Evolutionary conservation across 2,113 vertebrate genomes (phyloP).

Genomic region (Ochotona princeps): DNA sequence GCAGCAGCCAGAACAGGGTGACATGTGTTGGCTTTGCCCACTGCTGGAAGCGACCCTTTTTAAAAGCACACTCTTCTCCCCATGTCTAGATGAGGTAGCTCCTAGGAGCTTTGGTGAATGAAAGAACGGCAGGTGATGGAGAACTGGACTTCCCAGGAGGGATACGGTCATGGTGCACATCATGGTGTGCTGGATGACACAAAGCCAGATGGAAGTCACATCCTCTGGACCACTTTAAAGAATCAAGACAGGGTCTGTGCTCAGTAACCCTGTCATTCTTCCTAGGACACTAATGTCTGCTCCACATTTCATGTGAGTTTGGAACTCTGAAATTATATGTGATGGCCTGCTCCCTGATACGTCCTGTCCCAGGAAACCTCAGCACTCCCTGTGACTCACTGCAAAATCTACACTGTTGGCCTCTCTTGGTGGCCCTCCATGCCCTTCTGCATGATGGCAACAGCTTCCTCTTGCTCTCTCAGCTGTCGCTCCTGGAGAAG

Average conservation of each 20-base stretch:
- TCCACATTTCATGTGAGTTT: not conserved
- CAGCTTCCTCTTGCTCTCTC: not conserved
- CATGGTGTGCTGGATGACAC: not conserved
- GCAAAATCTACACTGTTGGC: not conserved
- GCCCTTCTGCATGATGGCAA: not conserved
- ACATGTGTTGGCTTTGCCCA: too few species aligned
- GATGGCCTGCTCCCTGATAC: not conserved
- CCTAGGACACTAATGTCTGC: not conserved
- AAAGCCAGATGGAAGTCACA: not conserved
- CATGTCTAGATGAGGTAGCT: not conserved
- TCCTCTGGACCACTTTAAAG: not conserved
- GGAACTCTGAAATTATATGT: not conserved
- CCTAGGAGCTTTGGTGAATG: not conserved
- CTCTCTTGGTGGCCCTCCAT: accelerated
- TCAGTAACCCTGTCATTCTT: not conserved
- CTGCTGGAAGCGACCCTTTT: not conserved
- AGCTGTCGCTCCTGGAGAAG: not conserved
- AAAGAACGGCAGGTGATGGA: not conserved
- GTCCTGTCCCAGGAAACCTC: not conserved
- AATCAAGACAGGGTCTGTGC: not conserved
- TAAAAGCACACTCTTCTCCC: not conserved
- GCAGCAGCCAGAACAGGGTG: too few species aligned
- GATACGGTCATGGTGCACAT: not conserved
- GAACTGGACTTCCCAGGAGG: not conserved
- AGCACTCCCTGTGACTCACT: not conserved